These are phyloP conservation scores for Deladenus siricidicola DNA, from an alignment of 2,888 invertebrate species.

Conservation along the genomic window DNA sequence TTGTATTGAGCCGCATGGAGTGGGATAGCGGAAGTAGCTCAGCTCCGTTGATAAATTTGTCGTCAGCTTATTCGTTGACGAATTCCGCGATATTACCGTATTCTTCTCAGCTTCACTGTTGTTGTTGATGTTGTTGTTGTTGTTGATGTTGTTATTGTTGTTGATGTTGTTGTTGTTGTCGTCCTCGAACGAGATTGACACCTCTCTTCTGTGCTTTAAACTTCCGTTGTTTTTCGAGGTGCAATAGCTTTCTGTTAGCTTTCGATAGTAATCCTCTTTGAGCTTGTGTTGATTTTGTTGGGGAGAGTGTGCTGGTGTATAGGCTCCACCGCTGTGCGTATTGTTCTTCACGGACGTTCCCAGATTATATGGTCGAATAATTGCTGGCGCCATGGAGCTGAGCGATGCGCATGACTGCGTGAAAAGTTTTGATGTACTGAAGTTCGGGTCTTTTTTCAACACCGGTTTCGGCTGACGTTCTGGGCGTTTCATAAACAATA, in stretches of 20 bases:
- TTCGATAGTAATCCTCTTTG: neutral
- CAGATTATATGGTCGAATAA: conserved; percentile 1
- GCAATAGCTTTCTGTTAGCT: neutral
- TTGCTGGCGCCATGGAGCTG: neutral
- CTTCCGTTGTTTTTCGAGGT: neutral
- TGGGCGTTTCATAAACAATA: conserved; percentile 45
- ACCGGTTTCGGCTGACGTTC: conserved; percentile 18
- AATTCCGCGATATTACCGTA: too few relatives aligned
- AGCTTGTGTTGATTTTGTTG: too few relatives aligned
- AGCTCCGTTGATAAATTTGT: too few relatives aligned
- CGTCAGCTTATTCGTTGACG: too few relatives aligned
- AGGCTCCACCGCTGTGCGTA: too few relatives aligned
- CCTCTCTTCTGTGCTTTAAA: neutral
- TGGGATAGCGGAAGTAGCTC: neutral
- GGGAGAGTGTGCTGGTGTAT: too few relatives aligned
- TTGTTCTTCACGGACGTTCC: too few relatives aligned
- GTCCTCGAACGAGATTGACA: neutral
- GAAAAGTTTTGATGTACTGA: conserved; percentile 3
- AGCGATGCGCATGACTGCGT: conserved; percentile 1
- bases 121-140: too few relatives aligned
- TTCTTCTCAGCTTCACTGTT: too few relatives aligned
- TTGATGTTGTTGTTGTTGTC: too few relatives aligned
- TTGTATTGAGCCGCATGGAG: conserved; percentile 1
- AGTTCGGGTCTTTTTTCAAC: conserved; percentile 1
- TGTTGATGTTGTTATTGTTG: too few relatives aligned